Conservation (phyloP, 2,797 vertebrate genomes). For the Numenius phaeopus region DNA sequence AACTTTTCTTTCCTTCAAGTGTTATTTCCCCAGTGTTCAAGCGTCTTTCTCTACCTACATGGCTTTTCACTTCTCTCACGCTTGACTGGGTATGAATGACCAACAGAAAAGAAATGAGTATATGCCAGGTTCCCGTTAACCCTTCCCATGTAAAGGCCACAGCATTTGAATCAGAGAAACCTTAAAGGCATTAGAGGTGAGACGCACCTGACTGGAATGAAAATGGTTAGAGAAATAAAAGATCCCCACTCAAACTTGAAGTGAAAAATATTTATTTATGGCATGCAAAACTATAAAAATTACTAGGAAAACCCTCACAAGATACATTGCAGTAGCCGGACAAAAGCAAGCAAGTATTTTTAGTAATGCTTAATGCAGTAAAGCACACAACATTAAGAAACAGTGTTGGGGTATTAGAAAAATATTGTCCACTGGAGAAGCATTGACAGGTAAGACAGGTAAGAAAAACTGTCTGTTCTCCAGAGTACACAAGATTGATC, state of each 20-base stretch:
- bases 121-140: neutral
- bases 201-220: conserved; percentile 58
- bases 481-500: conserved; percentile 71
- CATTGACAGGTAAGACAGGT: neutral
- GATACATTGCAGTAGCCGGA: conserved; percentile 64
- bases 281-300: conserved; percentile 67
- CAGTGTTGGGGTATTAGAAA: conserved; percentile 25
- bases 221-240: conserved; percentile 69
- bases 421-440: conserved; percentile 46
- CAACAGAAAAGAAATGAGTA: conserved; percentile 2
- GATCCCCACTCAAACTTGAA: conserved; percentile 65
- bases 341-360: conserved; percentile 64
- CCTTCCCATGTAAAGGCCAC: neutral
- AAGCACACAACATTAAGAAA: conserved; percentile 58
- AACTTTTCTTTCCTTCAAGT: neutral
- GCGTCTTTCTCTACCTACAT: neutral
- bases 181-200: conserved; percentile 50
- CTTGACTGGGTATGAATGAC: conserved; percentile 8
- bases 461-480: conserved; percentile 56
- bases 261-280: conserved; percentile 75
- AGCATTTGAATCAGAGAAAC: conserved; percentile 1
- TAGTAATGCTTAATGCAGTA: conserved; percentile 60
- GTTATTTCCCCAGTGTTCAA: conserved; percentile 10
- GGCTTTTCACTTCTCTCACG: conserved; percentile 29
- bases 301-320: conserved; percentile 62